phyloP scores from a whole-genome alignment of 2,797 vertebrate species.

The Cephalopachus bancanus region DNA sequence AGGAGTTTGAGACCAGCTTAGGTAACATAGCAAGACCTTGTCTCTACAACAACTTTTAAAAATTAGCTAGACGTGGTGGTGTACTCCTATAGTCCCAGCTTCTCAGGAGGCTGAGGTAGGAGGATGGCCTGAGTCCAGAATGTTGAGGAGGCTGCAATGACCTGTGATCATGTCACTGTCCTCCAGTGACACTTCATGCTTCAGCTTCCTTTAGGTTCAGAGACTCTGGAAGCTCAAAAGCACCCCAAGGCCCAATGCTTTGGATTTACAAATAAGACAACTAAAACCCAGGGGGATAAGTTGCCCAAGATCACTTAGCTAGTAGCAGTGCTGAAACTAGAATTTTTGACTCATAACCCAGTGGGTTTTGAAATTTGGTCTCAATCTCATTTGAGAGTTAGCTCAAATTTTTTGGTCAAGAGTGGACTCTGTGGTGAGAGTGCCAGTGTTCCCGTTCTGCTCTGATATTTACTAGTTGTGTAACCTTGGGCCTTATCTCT shows the following conservation, averaged over 20 bases:
- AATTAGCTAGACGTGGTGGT: too few species aligned
- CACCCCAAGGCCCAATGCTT: background rate
- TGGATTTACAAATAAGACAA: background rate
- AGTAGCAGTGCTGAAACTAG: background rate
- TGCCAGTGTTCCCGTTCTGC: background rate
- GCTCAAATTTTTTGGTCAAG: background rate
- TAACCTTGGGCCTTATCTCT: background rate
- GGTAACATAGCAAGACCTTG: too few species aligned
- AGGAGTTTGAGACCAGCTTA: too few species aligned
- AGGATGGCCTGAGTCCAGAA: too few species aligned
- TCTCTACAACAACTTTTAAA: too few species aligned
- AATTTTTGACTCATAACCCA: background rate
- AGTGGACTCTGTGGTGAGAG: background rate
- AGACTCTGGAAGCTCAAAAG: background rate
- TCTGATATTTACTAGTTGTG: background rate
- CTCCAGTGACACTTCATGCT: background rate
- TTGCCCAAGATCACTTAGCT: background rate
- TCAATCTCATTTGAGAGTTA: background rate
- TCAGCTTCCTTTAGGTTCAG: background rate
- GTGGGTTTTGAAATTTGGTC: background rate
- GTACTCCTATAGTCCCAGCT: too few species aligned
- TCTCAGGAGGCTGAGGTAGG: too few species aligned
- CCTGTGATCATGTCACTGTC: too few species aligned
- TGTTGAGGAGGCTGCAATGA: too few species aligned
- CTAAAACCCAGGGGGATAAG: background rate